These are phyloP conservation scores for Gobio occitaniae DNA, from an alignment of 2,797 vertebrate species.

Conservation along the genomic window DNA sequence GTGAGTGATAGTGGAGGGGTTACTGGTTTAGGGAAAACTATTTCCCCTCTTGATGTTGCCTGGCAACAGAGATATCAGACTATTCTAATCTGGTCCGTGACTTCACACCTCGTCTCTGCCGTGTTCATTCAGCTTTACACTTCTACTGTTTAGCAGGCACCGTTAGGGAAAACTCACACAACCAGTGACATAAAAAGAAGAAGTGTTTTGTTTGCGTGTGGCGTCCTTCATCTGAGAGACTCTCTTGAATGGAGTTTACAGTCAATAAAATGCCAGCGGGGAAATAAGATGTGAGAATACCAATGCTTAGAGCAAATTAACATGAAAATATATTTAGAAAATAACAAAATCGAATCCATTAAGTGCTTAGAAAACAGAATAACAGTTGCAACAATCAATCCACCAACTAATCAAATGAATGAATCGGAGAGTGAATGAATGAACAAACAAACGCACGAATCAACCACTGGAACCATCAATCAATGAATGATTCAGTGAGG, in stretches of 20 bases:
- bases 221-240: constrained; percentile 20
- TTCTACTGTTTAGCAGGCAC: constrained; percentile 17
- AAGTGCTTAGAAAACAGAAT: not conserved
- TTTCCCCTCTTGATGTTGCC: constrained; percentile 62
- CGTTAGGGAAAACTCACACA: constrained; percentile 21
- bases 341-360: not conserved
- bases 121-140: constrained; percentile 47
- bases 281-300: not conserved
- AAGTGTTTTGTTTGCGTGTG: constrained; percentile 38
- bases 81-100: constrained; percentile 67
- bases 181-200: not conserved
- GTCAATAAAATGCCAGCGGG: not conserved
- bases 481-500: not conserved
- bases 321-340: not conserved
- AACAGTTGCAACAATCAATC: not conserved
- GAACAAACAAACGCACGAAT: not conserved
- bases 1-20: constrained; percentile 23
- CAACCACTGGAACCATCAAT: not conserved
- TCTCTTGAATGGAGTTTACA: constrained; percentile 45
- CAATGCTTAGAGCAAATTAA: not conserved
- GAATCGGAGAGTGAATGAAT: not conserved
- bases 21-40: constrained; percentile 34
- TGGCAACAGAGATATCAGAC: constrained; percentile 68
- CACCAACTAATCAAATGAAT: not conserved
- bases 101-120: constrained; percentile 43